Base-by-base conservation (phyloP, 2,888 invertebrate species). In the Drosophila neotestacea region DNA sequence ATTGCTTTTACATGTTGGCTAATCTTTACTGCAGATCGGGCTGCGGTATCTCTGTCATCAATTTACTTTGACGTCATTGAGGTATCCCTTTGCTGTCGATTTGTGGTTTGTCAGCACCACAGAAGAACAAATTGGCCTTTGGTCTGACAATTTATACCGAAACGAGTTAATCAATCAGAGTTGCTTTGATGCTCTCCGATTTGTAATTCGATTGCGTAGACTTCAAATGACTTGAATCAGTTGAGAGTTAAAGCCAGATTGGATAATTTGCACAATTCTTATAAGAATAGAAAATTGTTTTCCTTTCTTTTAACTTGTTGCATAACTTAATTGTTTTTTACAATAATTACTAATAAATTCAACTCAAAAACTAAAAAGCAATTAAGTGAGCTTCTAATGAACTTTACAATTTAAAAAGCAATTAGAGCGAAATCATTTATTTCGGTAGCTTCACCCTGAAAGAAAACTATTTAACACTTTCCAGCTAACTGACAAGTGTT, bases 101-200 rank as follows among this genome's bases (percentile, higher is more conserved):
- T 69, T 68, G 62, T 50, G 66, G 68, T 50, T 52, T 39, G 52
- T 55, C 56, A 39, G 41, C 32, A 38, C 16, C 41, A 30, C 41
- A 44, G n/a, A 28, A 65, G 50, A 44, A 48, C 62, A 60, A 70
- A 66, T 74, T 41, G 50, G 46, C 30, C 50, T 61, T 59, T 59
- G 51, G 42, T 22, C 27, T n/a, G 42, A 2, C 16, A 36, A 51
- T 62, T 55, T 60, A 34, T 55, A 30, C 16, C 44, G 48, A 60
- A 63, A 60, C 39, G 68, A 42, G 39, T 62, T 59, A 55, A 68
- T 69, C 62, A 62, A 68, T 76, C 77, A 65, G 34, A 51, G 52
- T 22, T 28, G 28, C 32, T 46, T 64, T 55, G 38, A 42, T 54
- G 62, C 13, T 41, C 27, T 63, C 44, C 41, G 11, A 36, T 60